Evolutionary conservation across 1,140 invertebrate species (phyloP).

Genomic region (Drosophila erecta): DNA sequence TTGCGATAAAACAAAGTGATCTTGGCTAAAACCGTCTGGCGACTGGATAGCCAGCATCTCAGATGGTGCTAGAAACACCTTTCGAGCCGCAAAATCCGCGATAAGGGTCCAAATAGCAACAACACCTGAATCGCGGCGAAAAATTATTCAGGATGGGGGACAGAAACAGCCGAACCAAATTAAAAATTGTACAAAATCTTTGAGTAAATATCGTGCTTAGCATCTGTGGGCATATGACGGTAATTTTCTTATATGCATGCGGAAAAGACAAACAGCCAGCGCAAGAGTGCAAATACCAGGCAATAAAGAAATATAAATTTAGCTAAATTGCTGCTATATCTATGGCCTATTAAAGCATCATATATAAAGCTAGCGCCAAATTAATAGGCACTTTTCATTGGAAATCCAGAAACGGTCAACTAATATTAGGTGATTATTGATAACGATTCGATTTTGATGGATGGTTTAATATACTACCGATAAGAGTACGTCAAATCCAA

Average conservation of each 20-base stretch:
- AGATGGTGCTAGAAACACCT: conserved; percentile 24
- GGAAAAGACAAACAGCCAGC: conserved; percentile 22
- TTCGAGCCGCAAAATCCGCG: conserved; percentile 45
- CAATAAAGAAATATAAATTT: conserved; percentile 43
- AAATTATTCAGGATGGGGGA: conserved; percentile 23
- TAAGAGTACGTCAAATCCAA: conserved; percentile 26
- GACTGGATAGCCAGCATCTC: conserved; percentile 62
- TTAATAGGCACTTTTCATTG: neutral
- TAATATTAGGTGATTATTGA: conserved; percentile 50
- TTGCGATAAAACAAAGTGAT: conserved; percentile 59
- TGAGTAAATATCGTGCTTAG: conserved; percentile 61
- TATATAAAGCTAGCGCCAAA: neutral
- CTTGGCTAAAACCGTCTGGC: conserved; percentile 65
- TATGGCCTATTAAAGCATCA: conserved; percentile 14
- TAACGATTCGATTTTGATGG: conserved; percentile 54
- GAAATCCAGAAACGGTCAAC: conserved; percentile 18
- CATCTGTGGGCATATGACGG: conserved; percentile 15
- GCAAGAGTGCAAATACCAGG: conserved; percentile 36
- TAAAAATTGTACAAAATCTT: conserved; percentile 65
- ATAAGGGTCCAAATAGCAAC: conserved; percentile 63
- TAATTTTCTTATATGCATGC: conserved; percentile 19
- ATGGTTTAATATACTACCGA: conserved; percentile 22
- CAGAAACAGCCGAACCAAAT: conserved; percentile 55
- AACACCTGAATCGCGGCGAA: conserved; percentile 22
- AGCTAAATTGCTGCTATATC: conserved; percentile 27